Evolutionary conservation across 1,140 invertebrate species (phyloP).

Genomic region (Brachystomella parvula): DNA sequence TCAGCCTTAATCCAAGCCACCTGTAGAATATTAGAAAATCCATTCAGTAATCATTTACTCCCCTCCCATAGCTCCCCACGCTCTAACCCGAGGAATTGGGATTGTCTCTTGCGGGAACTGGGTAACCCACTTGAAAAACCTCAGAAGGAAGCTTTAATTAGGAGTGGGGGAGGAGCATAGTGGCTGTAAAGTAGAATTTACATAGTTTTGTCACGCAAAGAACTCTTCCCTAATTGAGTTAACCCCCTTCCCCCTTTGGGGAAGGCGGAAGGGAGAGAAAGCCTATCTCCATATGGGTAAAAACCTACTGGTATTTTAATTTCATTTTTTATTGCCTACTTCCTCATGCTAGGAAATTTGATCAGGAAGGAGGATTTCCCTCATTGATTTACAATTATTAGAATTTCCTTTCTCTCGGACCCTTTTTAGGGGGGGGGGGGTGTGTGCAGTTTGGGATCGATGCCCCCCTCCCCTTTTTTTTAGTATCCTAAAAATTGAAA

Average conservation of each 20-base stretch:
- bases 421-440: not conserved
- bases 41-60: not conserved
- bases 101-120: not conserved
- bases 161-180: constrained; percentile 1
- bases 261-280: too few relatives aligned
- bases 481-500: constrained; percentile 1
- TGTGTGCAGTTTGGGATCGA: not conserved
- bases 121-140: not conserved
- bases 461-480: not conserved
- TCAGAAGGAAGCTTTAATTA: not conserved
- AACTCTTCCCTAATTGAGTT: constrained; percentile 9
- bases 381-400: not conserved
- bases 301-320: too few relatives aligned
- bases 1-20: constrained; percentile 88
- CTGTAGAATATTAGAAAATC: constrained; percentile 44
- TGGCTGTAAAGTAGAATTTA: constrained; percentile 7
- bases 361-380: not conserved
- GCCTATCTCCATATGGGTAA: not conserved
- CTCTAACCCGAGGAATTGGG: not conserved
- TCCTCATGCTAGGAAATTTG: not conserved
- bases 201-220: constrained; percentile 16
- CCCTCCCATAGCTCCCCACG: not conserved
- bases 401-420: not conserved
- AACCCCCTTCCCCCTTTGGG: constrained; percentile 2
- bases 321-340: constrained; percentile 8